Evolutionary conservation across 2,888 invertebrate genomes (phyloP).

Genomic region (Agrotis puta): DNA sequence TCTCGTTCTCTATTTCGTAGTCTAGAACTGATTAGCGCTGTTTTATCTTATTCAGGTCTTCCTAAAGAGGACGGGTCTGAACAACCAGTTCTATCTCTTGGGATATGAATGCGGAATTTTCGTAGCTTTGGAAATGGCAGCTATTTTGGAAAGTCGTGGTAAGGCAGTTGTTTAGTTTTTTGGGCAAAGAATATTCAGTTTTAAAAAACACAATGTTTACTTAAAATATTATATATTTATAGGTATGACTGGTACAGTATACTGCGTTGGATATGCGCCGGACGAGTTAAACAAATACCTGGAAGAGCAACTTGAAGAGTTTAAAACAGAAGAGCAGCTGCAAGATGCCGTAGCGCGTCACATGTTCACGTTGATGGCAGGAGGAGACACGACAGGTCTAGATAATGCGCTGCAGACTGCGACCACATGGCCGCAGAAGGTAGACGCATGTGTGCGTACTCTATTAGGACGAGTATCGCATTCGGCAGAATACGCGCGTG

Average conservation of each 20-base stretch:
- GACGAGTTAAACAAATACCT: slow-evolving; percentile 69
- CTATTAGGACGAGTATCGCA: slow-evolving; percentile 74
- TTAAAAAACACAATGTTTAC: not conserved
- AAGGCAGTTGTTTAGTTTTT: slow-evolving; percentile 23
- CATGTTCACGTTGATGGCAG: slow-evolving; percentile 74
- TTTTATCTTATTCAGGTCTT: slow-evolving; percentile 64
- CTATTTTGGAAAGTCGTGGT: slow-evolving; percentile 78
- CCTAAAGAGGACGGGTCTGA: slow-evolving; percentile 61
- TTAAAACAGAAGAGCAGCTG: slow-evolving; percentile 68
- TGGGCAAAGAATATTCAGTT: no score
- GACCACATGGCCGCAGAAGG: slow-evolving; percentile 67
- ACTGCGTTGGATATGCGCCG: slow-evolving; percentile 76
- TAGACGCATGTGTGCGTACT: slow-evolving; percentile 69
- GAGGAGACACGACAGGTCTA: slow-evolving; percentile 36
- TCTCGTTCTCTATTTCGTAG: not conserved
- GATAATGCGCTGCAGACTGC: slow-evolving; percentile 50
- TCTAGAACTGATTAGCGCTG: not conserved
- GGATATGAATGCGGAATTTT: slow-evolving; percentile 79
- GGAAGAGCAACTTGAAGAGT: slow-evolving; percentile 66
- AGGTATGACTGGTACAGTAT: slow-evolving; percentile 78
- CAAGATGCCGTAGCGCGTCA: slow-evolving; percentile 75
- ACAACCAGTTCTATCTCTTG: slow-evolving; percentile 73
- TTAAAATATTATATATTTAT: slow-evolving; percentile 20
- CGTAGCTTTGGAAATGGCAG: slow-evolving; percentile 77
- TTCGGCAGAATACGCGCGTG: slow-evolving; percentile 76